Base-by-base conservation (phyloP, 2,797 vertebrate species). In the Coreius guichenoti region DNA sequence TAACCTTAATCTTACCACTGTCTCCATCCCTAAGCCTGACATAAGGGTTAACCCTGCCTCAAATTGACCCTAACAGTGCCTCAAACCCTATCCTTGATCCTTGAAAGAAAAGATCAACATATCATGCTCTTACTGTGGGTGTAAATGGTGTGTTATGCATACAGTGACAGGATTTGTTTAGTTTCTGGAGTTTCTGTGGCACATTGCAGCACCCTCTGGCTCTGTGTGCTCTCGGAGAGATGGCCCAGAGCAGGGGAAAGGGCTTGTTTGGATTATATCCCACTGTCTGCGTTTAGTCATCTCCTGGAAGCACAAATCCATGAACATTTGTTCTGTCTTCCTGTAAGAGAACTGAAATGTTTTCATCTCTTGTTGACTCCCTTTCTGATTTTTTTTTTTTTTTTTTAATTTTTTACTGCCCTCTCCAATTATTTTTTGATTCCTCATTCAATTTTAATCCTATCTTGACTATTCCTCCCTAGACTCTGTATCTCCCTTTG, bases 281-380 rank as follows among this genome's bases (percentile, higher is more conserved):
- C 47, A 70, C 45, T 68, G 58, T 74, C 86, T 88, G 86, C 43
- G 77, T 88, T 90, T 45, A 86, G 45, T 88, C 84, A 85, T 70
- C 33, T 83, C 74, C 82, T 79, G 77, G 12, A 79, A 84, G n/a
- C 77, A 36, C 70, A 51, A 83, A 72, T 67, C 61, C 82, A 63
- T 33, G 54, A 87, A 86, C 69, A 54, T 84, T 85, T 81, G 78
- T 82, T 51, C 79, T 68, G 73, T 81, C 73, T 61, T 84, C 78
- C 45, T 72, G 47, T 68, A 83, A n/a, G 13, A 78, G 69, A 88
- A 76, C 23, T 78, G 68, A 81, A 78, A 75, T 81, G 70, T 85
- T 84, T 80, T 80, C 58, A 63, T 83, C 43, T 68, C 67, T 86
- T 26, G 3, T 75, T 79, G 8, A 68, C 47, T 69, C 82, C 68